Evolutionary conservation across 2,797 vertebrate species (phyloP).

Genomic region (Gallinago stenura): DNA sequence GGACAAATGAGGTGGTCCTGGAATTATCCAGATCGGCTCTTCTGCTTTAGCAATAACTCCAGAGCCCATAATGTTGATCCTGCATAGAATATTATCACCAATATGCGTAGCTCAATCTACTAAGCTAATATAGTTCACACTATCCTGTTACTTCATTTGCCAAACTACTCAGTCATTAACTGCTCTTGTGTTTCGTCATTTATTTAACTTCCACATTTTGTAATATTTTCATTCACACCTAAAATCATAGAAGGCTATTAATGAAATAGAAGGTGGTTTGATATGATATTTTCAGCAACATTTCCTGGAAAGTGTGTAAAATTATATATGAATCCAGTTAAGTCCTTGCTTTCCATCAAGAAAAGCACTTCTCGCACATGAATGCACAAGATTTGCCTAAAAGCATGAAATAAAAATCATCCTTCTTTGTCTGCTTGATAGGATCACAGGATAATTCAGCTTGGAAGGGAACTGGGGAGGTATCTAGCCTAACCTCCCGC

Average conservation of each 20-base stretch:
- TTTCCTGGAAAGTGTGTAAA: conserved; percentile 16
- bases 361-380: background rate
- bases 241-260: conserved; percentile 20
- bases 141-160: background rate
- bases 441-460: background rate
- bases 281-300: conserved; percentile 21
- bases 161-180: conserved; percentile 37
- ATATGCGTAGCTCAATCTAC: background rate
- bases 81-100: background rate
- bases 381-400: accelerated
- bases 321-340: background rate
- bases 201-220: conserved; percentile 55
- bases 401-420: background rate
- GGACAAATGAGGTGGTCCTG: background rate
- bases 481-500: background rate
- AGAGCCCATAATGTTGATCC: background rate
- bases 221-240: conserved; percentile 55
- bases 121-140: background rate
- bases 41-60: background rate
- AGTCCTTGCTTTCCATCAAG: background rate
- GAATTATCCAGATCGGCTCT: background rate
- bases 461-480: background rate
- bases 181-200: conserved; percentile 10
- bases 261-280: conserved; percentile 24
- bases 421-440: background rate